Conservation (phyloP, 2,888 invertebrate species). For the Taenaris catops region DNA sequence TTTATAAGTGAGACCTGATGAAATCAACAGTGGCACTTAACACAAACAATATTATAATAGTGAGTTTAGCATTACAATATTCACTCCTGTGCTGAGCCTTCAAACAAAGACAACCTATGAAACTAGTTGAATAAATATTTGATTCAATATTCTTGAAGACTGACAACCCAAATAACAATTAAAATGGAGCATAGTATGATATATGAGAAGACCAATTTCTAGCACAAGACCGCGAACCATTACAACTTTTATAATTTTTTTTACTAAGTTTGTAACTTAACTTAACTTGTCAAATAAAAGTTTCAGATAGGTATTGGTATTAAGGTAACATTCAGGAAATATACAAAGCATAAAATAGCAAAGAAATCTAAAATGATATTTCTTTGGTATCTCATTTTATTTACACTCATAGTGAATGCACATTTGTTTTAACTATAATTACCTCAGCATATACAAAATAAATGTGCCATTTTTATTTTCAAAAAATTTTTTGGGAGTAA, state of each 20-base stretch:
- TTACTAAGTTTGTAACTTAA: slow-evolving; percentile 2
- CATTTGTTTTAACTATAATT: slow-evolving; percentile 19
- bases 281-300: slow-evolving; percentile 2
- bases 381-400: slow-evolving; percentile 29
- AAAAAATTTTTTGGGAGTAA: background rate
- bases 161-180: slow-evolving; percentile 20
- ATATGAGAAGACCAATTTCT: slow-evolving; percentile 13
- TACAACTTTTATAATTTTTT: no score
- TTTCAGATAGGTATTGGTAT: slow-evolving; percentile 3
- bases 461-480: slow-evolving; percentile 40
- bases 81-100: slow-evolving; percentile 11
- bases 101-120: no score
- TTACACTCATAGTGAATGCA: slow-evolving; percentile 18
- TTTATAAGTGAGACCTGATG: slow-evolving; percentile 96
- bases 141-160: slow-evolving; percentile 20
- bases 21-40: slow-evolving; percentile 69
- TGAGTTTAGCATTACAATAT: slow-evolving; percentile 11
- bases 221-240: no score
- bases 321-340: slow-evolving; percentile 23
- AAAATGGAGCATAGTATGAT: slow-evolving; percentile 6
- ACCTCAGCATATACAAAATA: slow-evolving; percentile 33
- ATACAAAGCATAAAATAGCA: slow-evolving; percentile 23
- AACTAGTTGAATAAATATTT: no score
- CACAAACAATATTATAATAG: slow-evolving; percentile 31
- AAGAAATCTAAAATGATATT: slow-evolving; percentile 25